A percentile compares a stretch with the other conserved stretches of the same genome.
These are phyloP conservation scores for Enoplosus armatus DNA, from an alignment of 2,797 vertebrate species.

Conservation along the genomic window DNA sequence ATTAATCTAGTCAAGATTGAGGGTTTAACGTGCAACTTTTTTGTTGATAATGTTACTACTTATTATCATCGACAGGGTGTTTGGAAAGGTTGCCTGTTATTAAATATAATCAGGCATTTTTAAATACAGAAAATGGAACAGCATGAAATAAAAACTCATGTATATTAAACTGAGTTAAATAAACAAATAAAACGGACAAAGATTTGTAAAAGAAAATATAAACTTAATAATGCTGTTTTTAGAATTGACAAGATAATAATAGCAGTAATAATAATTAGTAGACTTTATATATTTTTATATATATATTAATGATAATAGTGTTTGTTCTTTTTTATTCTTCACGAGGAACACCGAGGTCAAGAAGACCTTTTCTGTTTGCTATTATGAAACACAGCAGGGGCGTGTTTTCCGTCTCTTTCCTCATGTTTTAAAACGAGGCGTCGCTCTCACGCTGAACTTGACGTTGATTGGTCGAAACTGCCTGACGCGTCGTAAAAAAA, in stretches of 20 bases:
- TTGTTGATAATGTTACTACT: not conserved
- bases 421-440: no score
- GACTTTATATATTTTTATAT: no score
- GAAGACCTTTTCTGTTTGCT: not conserved
- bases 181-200: no score
- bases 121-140: not conserved
- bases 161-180: no score
- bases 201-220: not conserved
- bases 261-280: not conserved
- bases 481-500: rapidly evolving
- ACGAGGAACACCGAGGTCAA: not conserved
- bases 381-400: not conserved
- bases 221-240: not conserved
- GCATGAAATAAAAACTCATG: not conserved
- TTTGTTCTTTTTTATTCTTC: not conserved
- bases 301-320: not conserved
- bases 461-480: slow-evolving; percentile 40
- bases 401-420: not conserved
- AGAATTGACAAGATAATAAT: not conserved
- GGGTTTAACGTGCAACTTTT: not conserved
- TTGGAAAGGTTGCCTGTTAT: not conserved
- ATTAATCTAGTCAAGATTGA: not conserved
- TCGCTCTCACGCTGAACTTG: not conserved
- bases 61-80: not conserved
- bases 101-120: not conserved